Percentiles rank a stretch among this genome's conserved stretches.
phyloP scores from a whole-genome alignment of 2,113 vertebrate genomes.

The Callithrix jacchus region DNA sequence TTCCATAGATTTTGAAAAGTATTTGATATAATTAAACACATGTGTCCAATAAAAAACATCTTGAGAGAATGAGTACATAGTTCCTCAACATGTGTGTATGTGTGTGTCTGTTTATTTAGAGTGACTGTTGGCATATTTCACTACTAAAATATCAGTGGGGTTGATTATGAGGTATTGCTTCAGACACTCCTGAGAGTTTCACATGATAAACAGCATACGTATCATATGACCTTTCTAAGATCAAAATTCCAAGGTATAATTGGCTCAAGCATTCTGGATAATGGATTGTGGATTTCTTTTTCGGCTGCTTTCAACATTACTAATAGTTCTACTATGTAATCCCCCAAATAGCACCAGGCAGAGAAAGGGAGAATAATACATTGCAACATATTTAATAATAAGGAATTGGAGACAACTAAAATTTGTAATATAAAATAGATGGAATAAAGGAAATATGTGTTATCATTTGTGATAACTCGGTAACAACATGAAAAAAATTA shows the following conservation, averaged over 20 bases:
- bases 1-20: neutral
- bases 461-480: neutral
- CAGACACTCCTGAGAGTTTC: conserved; percentile 7
- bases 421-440: neutral
- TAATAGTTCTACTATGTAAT: neutral
- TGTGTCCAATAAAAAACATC: neutral
- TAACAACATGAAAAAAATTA: neutral
- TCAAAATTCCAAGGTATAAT: neutral
- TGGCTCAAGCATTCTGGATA: neutral
- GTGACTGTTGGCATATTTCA: neutral
- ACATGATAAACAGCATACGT: neutral
- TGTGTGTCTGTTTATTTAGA: neutral
- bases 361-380: neutral
- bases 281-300: neutral
- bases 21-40: neutral
- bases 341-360: neutral
- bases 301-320: neutral
- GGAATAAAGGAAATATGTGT: neutral
- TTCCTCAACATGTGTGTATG: neutral
- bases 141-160: neutral
- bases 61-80: neutral
- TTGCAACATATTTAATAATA: neutral
- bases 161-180: conserved; percentile 7
- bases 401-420: neutral
- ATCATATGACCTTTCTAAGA: neutral